Percentiles rank a stretch among this genome's conserved stretches.
Evolutionary conservation across 2,113 vertebrate species (phyloP).

Genomic region (Ailurus styani): DNA sequence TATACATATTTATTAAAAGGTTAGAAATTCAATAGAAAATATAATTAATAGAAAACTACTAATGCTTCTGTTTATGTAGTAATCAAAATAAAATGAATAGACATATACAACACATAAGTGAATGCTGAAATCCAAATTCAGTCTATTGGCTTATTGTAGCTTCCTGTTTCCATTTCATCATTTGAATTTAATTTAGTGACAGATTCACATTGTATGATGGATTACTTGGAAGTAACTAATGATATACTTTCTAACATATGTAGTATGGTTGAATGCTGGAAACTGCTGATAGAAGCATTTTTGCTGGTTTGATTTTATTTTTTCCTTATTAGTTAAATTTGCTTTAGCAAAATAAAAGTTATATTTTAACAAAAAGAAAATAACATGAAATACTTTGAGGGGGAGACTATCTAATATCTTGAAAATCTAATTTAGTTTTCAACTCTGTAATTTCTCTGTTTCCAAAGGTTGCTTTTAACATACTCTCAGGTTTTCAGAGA

Average conservation of each 20-base stretch:
- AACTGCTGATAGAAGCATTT: conserved; percentile 11
- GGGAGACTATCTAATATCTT: background rate
- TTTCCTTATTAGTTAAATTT: conserved; percentile 8
- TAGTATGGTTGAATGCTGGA: background rate
- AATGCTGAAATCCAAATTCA: background rate
- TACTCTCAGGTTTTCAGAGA: background rate
- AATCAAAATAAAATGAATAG: background rate
- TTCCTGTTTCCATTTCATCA: background rate
- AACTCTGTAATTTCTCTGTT: background rate
- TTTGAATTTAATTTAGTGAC: conserved; percentile 30
- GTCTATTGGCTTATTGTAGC: background rate
- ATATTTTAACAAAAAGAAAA: background rate
- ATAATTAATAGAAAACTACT: background rate
- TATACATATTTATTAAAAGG: background rate
- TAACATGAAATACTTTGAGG: background rate
- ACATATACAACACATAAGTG: background rate
- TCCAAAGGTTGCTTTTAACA: conserved; percentile 3
- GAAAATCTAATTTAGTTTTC: conserved; percentile 29
- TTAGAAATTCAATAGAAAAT: background rate
- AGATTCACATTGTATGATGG: background rate
- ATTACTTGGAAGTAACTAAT: background rate
- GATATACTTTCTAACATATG: background rate
- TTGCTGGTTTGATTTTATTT: conserved; percentile 5
- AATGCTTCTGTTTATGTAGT: background rate
- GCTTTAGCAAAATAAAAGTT: conserved; percentile 2